Evolutionary conservation across 2,797 vertebrate species (phyloP), one percentile per base, ranked within the genome.

Genomic region (Helicolenus hilgendorfi): DNA sequence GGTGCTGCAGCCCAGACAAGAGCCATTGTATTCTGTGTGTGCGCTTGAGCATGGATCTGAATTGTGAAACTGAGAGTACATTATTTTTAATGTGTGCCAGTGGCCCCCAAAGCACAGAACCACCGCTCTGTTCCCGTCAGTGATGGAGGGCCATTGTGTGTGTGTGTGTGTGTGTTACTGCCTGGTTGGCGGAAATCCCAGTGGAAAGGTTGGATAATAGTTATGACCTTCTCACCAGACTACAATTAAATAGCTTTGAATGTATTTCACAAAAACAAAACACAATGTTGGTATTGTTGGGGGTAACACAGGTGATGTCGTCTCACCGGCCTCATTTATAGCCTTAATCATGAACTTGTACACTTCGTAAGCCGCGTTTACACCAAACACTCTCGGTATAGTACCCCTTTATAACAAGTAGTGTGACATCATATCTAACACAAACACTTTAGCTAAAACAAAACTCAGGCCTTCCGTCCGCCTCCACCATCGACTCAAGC

Each of bases 51-150:
- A 26, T 62, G 56, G 27, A 77, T 85, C 59, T 79, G 69, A 65
- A 73, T 72, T 77, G 71, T 67, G 59, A 74, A 89, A 68, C 77
- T 70, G 62, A 81, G 75, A 75, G 80, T 31, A 76, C 64, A 78
- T 92, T 89, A 81, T 64, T 82, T 85, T 88, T 76, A 69, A 73
- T 87, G 75, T 73, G 4, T 69, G n/a, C 69, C 74, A 55, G 41
- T 74, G 80, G 35, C 64, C 53, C 72, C 55, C 22, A 29, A 70
- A 79, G 80, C 85, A 77, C 15, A 59, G 45, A 77, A 45, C 11
- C 59, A 9, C 31, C 55, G 29, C 29, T 74, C 13, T 71, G 60
- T 82, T 86, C 58, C 49, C 11, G 1, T 78, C 76, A 49, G 26
- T 86, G 71, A 7, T 68, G 24, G 29, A 71, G 69, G 26, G 49